Evolutionary conservation across 2,888 invertebrate genomes (phyloP), one percentile per base, ranked within the genome.

Genomic region (Stenichneumon culpator): DNA sequence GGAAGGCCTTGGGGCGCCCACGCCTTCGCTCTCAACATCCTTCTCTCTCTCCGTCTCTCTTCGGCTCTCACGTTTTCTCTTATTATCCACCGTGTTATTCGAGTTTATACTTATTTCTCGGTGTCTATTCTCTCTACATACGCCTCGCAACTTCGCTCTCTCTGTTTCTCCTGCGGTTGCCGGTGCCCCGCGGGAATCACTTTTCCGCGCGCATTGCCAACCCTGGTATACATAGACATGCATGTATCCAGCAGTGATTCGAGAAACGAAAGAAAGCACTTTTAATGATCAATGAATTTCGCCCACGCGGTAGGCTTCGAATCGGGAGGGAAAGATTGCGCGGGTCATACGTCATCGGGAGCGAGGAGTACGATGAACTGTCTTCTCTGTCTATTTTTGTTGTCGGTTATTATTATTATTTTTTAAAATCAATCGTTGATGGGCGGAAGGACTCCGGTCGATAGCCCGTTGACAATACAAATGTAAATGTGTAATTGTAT

Each of bases 1-100:
- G 90, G 92, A 90, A 92, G 91, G 92, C 92, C 92, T 90, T 91
- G 91, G 90, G 86, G 91, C 91, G 90, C 92, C 93, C 91, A 93
- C 92, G 91, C 91, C 90, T 90, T 89, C 90, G 86, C 88, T 86
- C 79, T 69, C 63, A 9, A 70, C 65, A 39, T 67, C 73, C 65
- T 63, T 65, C 60, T 77, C 9, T 75, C 50, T 73, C 68, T 63
- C 69, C 69, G 39, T 50, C 11, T 68, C 19, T 39, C 28, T 70
- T 81, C 68, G 36, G 39, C 73, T 79, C 19, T 44, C 79, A 65
- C n/a, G 28, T 75, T 52, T 80, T 81, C 84, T 81, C 77, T 79
- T 57, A 67, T 79, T 80, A 63, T 84, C 70, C 69, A 25, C 54
- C 79, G 44, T 22, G 70, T 69, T 75, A 32, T 54, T 54, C 80